Evolutionary conservation across 2,113 vertebrate genomes (phyloP), one percentile per base, ranked within the genome.

Genomic region (Balaeniceps rex): DNA sequence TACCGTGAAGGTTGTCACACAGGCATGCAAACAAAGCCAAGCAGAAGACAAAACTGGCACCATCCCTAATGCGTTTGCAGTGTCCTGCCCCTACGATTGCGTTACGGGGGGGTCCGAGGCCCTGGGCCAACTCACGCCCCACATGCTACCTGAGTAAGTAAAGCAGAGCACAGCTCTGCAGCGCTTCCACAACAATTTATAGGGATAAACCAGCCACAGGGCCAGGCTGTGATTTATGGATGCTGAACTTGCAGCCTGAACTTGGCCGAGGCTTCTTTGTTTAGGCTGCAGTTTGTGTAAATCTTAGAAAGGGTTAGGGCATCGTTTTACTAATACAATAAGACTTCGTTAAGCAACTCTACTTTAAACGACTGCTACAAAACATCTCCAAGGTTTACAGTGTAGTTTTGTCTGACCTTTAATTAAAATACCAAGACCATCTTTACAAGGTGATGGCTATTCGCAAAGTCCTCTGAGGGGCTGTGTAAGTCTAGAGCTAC

Each of bases 351-450:
- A 94, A 93, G 76, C 22, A 57, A n/a, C 46, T 93, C 82, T 55
- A 4, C 87, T 68, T 61, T 81, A 93, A 97, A 54, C 68, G 86
- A 85, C 93, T 87, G 93, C 83, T 84, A 51, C 90, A 87, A 86
- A 97, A 47, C 88, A 63, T 93, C 93, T 91, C 87, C 49, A 6
- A 77, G 83, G 91, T 89, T 95, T 69, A 22, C 60, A 4, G 60
- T 13, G 46, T 52, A 52, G 95, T 86, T 94, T 83, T 81, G 76
- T 36, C 89, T 95, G 97, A 97, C 96, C 92, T 97, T 97, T 97
- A 95, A 97, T 97, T 96, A 97, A 97, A 97, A 96, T 92, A 96
- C 91, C 92, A 83, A 96, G 54, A 54, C 84, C 55, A 28, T 44
- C 90, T 91, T 89, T 68, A 83, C 40, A 16, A 83, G 47, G 77